phyloP scores from a whole-genome alignment of 2,113 vertebrate genomes.

The Phaethornis superciliosus region DNA sequence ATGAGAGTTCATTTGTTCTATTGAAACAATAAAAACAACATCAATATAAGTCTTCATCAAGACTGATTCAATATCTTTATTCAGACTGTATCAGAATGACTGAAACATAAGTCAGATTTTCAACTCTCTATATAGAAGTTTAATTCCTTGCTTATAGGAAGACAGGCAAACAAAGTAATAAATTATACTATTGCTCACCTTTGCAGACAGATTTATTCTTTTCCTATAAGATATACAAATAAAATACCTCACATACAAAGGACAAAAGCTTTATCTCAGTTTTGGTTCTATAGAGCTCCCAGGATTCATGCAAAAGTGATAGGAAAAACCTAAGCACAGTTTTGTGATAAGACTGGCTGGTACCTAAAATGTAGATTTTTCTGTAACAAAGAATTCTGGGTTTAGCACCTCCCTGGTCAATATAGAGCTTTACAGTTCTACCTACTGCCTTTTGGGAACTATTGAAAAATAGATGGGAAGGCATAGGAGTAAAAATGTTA shows the following conservation, averaged over 20 bases:
- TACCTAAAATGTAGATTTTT: neutral
- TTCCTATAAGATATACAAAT: neutral
- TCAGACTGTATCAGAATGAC: neutral
- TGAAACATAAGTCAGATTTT: neutral
- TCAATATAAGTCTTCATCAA: neutral
- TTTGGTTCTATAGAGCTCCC: neutral
- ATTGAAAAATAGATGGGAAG: neutral
- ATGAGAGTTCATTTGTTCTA: neutral
- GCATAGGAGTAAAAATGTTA: neutral
- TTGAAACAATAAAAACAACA: neutral
- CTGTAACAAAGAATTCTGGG: neutral
- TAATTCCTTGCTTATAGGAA: neutral
- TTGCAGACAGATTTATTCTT: neutral
- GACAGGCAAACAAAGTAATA: neutral
- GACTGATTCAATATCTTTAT: no score
- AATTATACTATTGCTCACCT: neutral
- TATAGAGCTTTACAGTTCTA: neutral
- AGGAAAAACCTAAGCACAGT: neutral
- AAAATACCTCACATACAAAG: neutral
- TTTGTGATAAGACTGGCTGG: neutral
- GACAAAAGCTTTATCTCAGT: neutral
- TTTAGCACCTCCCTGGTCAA: neutral
- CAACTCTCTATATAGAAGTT: neutral
- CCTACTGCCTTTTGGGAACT: neutral
- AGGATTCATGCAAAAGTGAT: neutral